Base-by-base conservation (phyloP, 2,888 invertebrate genomes). In the Cephus pygmeus region DNA sequence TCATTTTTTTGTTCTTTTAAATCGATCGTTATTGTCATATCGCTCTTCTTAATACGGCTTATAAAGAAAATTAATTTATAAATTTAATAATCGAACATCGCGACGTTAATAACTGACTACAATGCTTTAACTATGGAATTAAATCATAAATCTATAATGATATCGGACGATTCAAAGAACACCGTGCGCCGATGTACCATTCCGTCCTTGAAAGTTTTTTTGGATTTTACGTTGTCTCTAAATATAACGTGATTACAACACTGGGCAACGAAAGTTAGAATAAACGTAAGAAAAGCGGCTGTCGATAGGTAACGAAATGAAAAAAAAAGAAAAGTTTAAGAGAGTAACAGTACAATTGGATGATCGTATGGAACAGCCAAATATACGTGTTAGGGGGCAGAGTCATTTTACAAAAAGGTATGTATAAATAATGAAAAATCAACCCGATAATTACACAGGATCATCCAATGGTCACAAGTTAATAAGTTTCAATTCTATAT, bases 401-500 rank as follows among this genome's bases (percentile, higher is more conserved):
- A 56, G 56, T 56, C 23, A 9, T 23, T 56, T 23, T 23, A 56
- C 56, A 6, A 56, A 56, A 15, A 23, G 9, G 9, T 56, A 56
- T 2, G 23, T 56, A 56, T 56, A 56, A 56, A 56, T 23, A 56
- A 56, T 56, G 9, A 23, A 0, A 56, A 56, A 56, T 56, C 9
- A 56, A 56, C 9, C 2, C 9, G 23, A 71, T 77, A 76, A 68
- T 35, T 77, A 30, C 40, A 74, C 35, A 76, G 73, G 78, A 79
- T 33, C 75, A 36, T 80, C 78, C 79, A 78, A 78, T 80, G 35
- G 75, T 73, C 78, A 78, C 35, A 69, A 74, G 34, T 78, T 78
- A n/a, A 35, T 75, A 68, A 69, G 76, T 78, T 79, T 79, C 78
- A 79, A 77, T 77, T 79, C 80, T 79, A 82, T 81, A 74, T 82